These are phyloP conservation scores for Hepsetus odoe DNA, from an alignment of 2,113 vertebrate genomes.

Conservation along the genomic window DNA sequence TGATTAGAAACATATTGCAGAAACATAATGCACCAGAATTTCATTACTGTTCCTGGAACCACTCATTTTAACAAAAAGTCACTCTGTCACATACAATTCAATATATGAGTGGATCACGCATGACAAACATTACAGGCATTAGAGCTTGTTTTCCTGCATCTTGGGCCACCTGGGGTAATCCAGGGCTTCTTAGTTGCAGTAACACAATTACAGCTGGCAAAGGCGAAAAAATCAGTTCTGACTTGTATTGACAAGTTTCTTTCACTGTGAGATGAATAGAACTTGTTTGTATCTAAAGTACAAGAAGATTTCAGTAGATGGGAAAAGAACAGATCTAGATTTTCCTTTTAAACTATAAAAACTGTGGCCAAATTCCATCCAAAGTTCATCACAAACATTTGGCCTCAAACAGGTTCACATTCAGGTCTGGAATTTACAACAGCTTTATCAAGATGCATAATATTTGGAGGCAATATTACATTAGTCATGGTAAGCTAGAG, in stretches of 20 bases:
- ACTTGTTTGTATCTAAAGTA: constrained; percentile 61
- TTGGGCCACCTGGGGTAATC: constrained; percentile 50
- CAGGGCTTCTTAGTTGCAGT: constrained; percentile 49
- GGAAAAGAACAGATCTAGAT: constrained; percentile 60
- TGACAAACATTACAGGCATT: constrained; percentile 46
- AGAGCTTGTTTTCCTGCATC: constrained; percentile 40
- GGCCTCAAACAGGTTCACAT: too few relatives aligned
- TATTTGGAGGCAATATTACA: not conserved
- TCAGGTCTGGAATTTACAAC: too few relatives aligned
- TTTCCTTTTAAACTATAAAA: constrained; percentile 56
- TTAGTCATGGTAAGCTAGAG: too few relatives aligned
- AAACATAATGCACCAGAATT: not conserved
- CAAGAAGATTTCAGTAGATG: constrained; percentile 67
- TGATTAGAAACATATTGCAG: not conserved
- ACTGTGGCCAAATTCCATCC: constrained; percentile 63
- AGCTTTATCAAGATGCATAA: too few relatives aligned
- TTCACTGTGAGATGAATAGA: constrained; percentile 46
- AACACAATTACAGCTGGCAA: constrained; percentile 48
- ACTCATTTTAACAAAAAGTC: not conserved
- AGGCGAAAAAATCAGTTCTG: constrained; percentile 47
- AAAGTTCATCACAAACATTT: constrained; percentile 61
- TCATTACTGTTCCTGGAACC: not conserved
- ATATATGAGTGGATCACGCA: constrained; percentile 21
- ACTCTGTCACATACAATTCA: not conserved
- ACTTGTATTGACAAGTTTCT: constrained; percentile 51